Evolutionary conservation across 2,888 invertebrate species (phyloP).

Genomic region (Dendrolimus pini): DNA sequence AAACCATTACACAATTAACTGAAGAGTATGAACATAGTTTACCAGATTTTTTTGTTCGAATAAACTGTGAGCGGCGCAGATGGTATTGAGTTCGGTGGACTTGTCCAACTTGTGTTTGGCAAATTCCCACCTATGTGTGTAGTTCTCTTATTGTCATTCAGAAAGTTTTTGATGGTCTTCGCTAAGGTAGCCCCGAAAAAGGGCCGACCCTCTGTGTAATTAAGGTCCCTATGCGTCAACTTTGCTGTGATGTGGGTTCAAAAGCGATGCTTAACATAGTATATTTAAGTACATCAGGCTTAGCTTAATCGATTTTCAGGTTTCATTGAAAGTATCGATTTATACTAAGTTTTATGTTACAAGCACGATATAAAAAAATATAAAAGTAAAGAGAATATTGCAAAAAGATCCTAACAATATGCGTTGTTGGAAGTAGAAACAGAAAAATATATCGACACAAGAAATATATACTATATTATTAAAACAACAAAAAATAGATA

Average conservation of each 20-base stretch:
- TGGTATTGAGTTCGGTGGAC: background rate
- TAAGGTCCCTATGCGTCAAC: conserved; percentile 54
- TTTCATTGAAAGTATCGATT: background rate
- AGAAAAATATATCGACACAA: no score
- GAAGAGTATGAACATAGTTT: no score
- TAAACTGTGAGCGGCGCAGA: background rate
- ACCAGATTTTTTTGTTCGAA: background rate
- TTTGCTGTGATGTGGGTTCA: conserved; percentile 55
- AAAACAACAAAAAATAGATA: no score
- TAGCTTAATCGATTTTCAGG: conserved; percentile 21
- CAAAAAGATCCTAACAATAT: no score
- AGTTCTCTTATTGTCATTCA: conserved; percentile 2
- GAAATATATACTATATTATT: no score
- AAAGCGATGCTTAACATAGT: conserved; percentile 27
- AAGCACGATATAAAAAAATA: no score
- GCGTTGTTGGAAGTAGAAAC: no score
- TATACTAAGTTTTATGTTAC: no score
- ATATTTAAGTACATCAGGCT: conserved; percentile 1
- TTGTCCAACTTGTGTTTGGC: background rate
- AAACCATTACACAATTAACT: no score
- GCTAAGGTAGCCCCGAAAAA: conserved; percentile 37
- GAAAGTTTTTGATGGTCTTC: conserved; percentile 45
- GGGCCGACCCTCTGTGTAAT: conserved; percentile 48
- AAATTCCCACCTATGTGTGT: background rate
- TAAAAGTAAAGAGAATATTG: no score